A percentile compares a stretch with the other conserved stretches of the same genome.
phyloP scores from a whole-genome alignment of 2,113 vertebrate species.

The Indicator maculatus region DNA sequence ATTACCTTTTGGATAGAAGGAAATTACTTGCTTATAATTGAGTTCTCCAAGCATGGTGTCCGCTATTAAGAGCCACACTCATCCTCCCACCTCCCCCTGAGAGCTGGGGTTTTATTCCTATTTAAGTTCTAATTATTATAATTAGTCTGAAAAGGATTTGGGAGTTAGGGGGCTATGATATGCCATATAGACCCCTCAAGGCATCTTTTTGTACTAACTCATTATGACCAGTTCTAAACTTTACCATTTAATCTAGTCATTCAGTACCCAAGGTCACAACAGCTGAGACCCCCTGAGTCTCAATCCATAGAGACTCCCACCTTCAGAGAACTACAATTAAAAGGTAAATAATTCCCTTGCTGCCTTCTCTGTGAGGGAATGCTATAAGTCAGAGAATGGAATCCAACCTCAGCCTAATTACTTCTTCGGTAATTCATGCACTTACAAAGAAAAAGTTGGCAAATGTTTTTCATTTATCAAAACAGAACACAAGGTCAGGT shows the following conservation, averaged over 20 bases:
- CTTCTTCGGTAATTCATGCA: background rate
- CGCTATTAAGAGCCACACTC: slow-evolving; percentile 59
- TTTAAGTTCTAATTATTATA: slow-evolving; percentile 68
- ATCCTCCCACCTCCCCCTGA: slow-evolving; percentile 57
- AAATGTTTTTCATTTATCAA: background rate
- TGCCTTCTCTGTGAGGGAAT: slow-evolving; percentile 56
- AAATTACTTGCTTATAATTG: slow-evolving; percentile 67
- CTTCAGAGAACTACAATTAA: slow-evolving; percentile 75
- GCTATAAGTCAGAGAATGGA: slow-evolving; percentile 37
- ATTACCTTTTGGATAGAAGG: slow-evolving; percentile 57
- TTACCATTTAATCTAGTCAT: slow-evolving; percentile 43
- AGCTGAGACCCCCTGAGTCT: slow-evolving; percentile 53
- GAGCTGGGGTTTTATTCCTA: slow-evolving; percentile 56
- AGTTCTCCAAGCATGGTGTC: slow-evolving; percentile 65
- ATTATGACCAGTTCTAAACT: slow-evolving; percentile 57
- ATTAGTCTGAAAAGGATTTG: slow-evolving; percentile 65
- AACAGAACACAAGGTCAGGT: background rate
- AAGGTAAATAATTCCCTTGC: slow-evolving; percentile 75
- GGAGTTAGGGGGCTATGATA: slow-evolving; percentile 68
- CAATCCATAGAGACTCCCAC: slow-evolving; percentile 50
- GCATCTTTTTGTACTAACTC: slow-evolving; percentile 45
- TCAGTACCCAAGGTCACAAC: slow-evolving; percentile 50
- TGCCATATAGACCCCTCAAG: slow-evolving; percentile 55
- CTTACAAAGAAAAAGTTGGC: background rate
- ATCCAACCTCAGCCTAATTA: slow-evolving; percentile 68